Evolutionary conservation across 2,797 vertebrate genomes (phyloP).

Genomic region (Dendrocincla fuliginosa): DNA sequence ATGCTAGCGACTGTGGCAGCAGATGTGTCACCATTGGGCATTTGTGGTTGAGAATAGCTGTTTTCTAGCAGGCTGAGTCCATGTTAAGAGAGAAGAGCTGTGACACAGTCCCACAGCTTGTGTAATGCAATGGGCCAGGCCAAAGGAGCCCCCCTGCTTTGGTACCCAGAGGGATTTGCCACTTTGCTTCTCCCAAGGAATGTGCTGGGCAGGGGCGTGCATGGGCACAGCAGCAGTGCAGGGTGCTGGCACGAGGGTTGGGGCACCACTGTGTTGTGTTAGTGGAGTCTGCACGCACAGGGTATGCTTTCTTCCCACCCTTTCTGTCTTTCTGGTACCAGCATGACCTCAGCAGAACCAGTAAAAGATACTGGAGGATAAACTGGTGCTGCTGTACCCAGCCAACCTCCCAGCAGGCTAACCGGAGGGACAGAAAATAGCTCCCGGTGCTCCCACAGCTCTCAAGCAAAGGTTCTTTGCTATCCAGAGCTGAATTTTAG

Average conservation of each 20-base stretch:
- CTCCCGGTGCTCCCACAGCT: background rate
- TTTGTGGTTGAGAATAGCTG: background rate
- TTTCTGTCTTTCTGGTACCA: background rate
- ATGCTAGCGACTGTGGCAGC: accelerated
- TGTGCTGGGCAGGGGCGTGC: background rate
- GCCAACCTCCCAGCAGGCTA: background rate
- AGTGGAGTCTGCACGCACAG: background rate
- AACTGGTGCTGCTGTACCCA: background rate
- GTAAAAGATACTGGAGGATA: background rate
- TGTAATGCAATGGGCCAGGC: background rate
- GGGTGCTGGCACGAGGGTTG: background rate
- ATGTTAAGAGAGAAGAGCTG: background rate
- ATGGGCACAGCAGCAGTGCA: accelerated
- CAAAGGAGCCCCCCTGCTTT: background rate
- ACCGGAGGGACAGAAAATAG: background rate
- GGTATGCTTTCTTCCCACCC: background rate
- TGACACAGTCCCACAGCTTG: accelerated
- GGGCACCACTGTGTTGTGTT: background rate
- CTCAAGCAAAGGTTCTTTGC: background rate
- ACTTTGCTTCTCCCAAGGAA: background rate
- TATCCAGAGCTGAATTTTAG: background rate
- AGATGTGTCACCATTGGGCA: accelerated
- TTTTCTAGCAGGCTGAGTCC: background rate
- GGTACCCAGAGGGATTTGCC: background rate
- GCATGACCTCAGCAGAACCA: background rate